Conservation (phyloP, 2,797 vertebrate genomes). For the Dendrocincla tyrannina region DNA sequence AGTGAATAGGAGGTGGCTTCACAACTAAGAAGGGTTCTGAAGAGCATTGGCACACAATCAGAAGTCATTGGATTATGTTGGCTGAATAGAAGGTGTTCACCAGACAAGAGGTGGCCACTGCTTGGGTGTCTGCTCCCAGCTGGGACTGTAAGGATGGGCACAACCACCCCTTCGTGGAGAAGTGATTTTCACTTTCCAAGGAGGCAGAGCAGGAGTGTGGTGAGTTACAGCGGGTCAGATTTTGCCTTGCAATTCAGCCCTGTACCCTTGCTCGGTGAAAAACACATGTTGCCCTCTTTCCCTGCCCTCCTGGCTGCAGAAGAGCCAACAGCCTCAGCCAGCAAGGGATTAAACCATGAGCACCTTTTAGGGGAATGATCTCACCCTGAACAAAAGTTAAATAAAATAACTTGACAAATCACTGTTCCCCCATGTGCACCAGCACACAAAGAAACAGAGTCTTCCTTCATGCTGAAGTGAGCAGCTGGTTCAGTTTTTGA, state of each 20-base stretch:
- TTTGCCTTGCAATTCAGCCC: not conserved
- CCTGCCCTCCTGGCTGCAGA: not conserved
- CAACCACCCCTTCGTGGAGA: not conserved
- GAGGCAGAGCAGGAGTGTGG: not conserved
- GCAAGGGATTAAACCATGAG: not conserved
- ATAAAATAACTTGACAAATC: conserved; percentile 43
- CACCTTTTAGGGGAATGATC: conserved; percentile 43
- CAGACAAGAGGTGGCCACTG: not conserved
- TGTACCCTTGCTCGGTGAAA: fast-evolving
- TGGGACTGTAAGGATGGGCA: not conserved
- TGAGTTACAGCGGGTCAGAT: not conserved
- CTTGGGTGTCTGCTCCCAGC: not conserved
- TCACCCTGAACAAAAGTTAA: conserved; percentile 44
- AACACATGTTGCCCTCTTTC: not conserved
- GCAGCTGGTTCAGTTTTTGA: not conserved
- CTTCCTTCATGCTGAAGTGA: not conserved
- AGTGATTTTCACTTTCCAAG: not conserved
- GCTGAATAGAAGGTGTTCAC: not conserved
- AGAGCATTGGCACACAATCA: no score
- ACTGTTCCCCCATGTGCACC: not conserved
- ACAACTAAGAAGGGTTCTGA: not conserved
- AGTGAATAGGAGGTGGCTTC: not conserved
- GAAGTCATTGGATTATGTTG: not conserved
- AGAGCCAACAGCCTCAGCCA: not conserved
- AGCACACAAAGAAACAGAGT: not conserved